Conservation (phyloP, 35 echinoderm and acorn worm species). For the Ophioderma brevispina region DNA sequence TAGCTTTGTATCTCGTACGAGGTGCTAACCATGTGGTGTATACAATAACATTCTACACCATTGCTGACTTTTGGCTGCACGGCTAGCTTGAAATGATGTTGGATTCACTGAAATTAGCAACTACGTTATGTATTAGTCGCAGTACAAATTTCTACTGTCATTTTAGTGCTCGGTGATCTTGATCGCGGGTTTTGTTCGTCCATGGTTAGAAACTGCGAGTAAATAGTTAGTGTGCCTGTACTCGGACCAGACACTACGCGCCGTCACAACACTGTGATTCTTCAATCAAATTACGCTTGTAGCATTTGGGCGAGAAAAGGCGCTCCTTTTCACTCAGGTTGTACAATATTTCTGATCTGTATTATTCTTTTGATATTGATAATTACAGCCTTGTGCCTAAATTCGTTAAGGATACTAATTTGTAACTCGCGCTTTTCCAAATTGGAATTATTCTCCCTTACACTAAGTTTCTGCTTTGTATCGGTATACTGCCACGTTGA, state of each 20-base stretch:
- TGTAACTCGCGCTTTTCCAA: not conserved
- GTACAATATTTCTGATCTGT: not conserved
- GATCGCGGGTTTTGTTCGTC: too few species aligned
- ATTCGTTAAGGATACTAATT: not conserved
- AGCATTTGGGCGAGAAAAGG: not conserved
- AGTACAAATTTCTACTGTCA: too few species aligned
- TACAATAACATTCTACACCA: not conserved
- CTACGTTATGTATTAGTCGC: too few species aligned
- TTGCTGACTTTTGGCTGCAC: too few species aligned
- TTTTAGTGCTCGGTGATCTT: too few species aligned
- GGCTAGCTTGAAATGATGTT: too few species aligned
- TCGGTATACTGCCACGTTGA: not conserved
- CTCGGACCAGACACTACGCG: too few species aligned
- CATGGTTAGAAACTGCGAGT: too few species aligned
- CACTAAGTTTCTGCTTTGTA: not conserved
- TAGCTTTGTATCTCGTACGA: not conserved
- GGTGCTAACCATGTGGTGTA: not conserved
- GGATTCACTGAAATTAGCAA: too few species aligned
- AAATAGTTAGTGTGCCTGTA: too few species aligned
- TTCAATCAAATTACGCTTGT: not conserved
- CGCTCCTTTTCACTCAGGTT: not conserved
- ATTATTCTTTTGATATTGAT: not conserved
- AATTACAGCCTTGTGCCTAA: not conserved
- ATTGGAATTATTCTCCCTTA: conserved; percentile 7
- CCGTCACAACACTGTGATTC: not conserved